phyloP scores from a whole-genome alignment of 2,888 invertebrate genomes.

The Marronus borbonicus region DNA sequence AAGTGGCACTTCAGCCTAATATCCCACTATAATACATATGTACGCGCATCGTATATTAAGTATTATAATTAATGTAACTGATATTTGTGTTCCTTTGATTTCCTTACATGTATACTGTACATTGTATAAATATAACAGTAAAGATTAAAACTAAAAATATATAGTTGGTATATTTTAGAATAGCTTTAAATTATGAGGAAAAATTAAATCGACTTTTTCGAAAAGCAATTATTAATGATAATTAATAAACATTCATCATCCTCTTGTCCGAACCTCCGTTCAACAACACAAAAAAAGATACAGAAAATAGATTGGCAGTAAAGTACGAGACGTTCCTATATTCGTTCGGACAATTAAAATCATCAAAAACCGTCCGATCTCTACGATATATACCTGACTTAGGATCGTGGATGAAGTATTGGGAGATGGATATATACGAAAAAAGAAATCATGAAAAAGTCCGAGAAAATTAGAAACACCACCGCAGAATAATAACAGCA shows the following conservation, averaged over 20 bases:
- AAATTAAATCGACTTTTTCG: background rate
- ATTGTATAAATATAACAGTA: background rate
- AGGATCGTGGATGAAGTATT: slow-evolving; percentile 6
- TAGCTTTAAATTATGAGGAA: slow-evolving; percentile 15
- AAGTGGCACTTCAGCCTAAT: too few species aligned
- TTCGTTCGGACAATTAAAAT: slow-evolving; percentile 50
- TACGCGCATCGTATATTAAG: too few species aligned
- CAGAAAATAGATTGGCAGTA: slow-evolving; percentile 48
- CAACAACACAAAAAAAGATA: slow-evolving; percentile 32
- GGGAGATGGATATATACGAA: slow-evolving; percentile 12
- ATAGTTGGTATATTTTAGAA: background rate
- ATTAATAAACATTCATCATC: slow-evolving; percentile 47
- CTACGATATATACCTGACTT: slow-evolving; percentile 46
- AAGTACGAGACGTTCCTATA: slow-evolving; percentile 48
- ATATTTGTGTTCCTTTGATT: too few species aligned
- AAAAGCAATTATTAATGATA: slow-evolving; percentile 42
- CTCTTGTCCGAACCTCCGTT: slow-evolving; percentile 37
- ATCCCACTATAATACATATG: too few species aligned
- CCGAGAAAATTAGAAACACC: slow-evolving; percentile 18
- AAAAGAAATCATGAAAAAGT: slow-evolving; percentile 1
- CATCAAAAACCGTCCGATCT: slow-evolving; percentile 33
- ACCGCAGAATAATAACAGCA: slow-evolving; percentile 27
- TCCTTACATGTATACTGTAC: too few species aligned
- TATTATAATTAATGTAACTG: too few species aligned
- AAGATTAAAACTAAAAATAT: background rate